Evolutionary conservation across 2,113 vertebrate species (phyloP), one percentile per base, ranked within the genome.

Genomic region (Urocolius indicus): DNA sequence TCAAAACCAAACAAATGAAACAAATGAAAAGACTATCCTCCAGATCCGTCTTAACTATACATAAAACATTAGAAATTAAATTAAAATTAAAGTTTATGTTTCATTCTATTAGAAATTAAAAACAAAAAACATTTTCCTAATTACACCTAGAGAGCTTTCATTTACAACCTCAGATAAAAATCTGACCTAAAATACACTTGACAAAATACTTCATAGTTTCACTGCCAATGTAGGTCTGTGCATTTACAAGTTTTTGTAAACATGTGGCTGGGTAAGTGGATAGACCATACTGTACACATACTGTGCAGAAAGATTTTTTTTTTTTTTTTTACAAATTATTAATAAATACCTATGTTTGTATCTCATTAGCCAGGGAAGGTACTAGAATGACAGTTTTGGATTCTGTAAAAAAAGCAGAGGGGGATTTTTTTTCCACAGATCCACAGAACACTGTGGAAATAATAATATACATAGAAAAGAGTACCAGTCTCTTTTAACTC

Each of bases 1-100:
- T 29, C 15, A 30, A 68, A 87, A 82, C 4, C 1, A 73, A 46
- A 2, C 6, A 52, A 77, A 12, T 6, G 49, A 52, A 57, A 34
- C 0, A 4, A 1, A 34, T n/a, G n/a, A n/a, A n/a, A n/a, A 23
- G 6, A 75, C 2, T n/a, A 57, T 41, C 15, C 6, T 75, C 72
- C 52, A 66, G 82, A 74, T 49, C 12, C 36, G 61, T 71, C 30
- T 69, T n/a, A 69, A 69, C 4, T 2, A 32, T 36, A 68, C 2
- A 46, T 1, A 0, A 16, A 77, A 69, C n/a, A 65, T 34, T 43
- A 46, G 11, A 65, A 59, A 61, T 51, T 72, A 45, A n/a, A n/a
- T n/a, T n/a, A n/a, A n/a, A n/a, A n/a, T 45, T 58, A 24, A 69
- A 62, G 5, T 32, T 38, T 62, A 34, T 49, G 7, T 27, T 68